Percentiles rank a stretch among this genome's conserved stretches.
Evolutionary conservation across 2,888 invertebrate genomes (phyloP).

Genomic region (Steinernema scapterisci): DNA sequence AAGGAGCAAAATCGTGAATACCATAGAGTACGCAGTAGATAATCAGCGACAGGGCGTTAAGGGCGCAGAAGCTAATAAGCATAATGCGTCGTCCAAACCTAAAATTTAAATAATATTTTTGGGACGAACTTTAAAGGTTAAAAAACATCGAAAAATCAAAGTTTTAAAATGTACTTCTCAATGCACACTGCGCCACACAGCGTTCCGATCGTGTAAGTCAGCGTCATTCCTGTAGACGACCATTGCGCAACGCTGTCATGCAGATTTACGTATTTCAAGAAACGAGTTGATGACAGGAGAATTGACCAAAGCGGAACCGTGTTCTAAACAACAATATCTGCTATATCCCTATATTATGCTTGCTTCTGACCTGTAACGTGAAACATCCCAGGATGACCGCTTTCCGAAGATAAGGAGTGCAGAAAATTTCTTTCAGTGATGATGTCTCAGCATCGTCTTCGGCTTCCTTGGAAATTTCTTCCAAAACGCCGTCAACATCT

Average conservation of each 20-base stretch:
- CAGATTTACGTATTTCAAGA: slow-evolving; percentile 45
- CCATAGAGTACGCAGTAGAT: slow-evolving; percentile 49
- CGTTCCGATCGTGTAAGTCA: slow-evolving; percentile 52
- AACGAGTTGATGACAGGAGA: slow-evolving; percentile 52
- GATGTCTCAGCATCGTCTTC: slow-evolving; percentile 41
- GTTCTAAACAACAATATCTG: slow-evolving; percentile 41
- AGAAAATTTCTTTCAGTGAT: slow-evolving; percentile 43
- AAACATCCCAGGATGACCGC: slow-evolving; percentile 47
- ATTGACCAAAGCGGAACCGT: slow-evolving; percentile 56
- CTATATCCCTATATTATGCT: too few relatives aligned
- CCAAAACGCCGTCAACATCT: slow-evolving; percentile 46
- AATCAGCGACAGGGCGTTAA: slow-evolving; percentile 44
- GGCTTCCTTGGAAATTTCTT: slow-evolving; percentile 49
- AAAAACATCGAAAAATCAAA: too few relatives aligned
- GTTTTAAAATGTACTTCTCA: slow-evolving; percentile 43
- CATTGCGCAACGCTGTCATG: slow-evolving; percentile 46
- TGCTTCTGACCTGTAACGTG: slow-evolving; percentile 42
- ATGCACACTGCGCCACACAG: slow-evolving; percentile 49
- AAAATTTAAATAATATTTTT: too few relatives aligned
- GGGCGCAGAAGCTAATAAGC: slow-evolving; percentile 47
- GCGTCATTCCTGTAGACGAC: slow-evolving; percentile 54
- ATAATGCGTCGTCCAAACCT: slow-evolving; percentile 52
- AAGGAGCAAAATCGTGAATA: slow-evolving; percentile 42
- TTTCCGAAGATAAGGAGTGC: slow-evolving; percentile 49
- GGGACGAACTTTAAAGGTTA: too few relatives aligned